phyloP scores from a whole-genome alignment of 2,797 vertebrate genomes.

The Chelon auratus region DNA sequence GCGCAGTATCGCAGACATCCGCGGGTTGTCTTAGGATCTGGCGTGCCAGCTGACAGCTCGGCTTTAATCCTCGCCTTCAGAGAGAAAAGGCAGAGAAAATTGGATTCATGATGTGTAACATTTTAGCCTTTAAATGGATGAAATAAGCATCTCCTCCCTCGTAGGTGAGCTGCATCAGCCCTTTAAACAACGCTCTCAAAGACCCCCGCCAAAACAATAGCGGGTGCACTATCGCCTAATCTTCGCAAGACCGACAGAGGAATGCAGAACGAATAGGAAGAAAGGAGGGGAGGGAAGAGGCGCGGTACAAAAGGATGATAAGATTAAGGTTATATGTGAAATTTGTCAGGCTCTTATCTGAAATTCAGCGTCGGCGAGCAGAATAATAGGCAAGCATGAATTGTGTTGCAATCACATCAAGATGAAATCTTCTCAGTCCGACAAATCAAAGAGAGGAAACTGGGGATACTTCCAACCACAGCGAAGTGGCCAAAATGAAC shows the following conservation, averaged over 20 bases:
- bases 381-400: constrained; percentile 74
- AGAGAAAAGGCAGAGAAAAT: constrained; percentile 81
- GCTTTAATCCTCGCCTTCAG: constrained; percentile 85
- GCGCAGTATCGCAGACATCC: constrained; percentile 73
- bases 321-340: constrained; percentile 83
- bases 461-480: constrained; percentile 60
- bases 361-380: constrained; percentile 75
- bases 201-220: constrained; percentile 81
- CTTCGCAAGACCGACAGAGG: constrained; percentile 50
- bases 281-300: constrained; percentile 54
- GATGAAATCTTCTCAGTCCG: constrained; percentile 75
- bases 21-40: constrained; percentile 79
- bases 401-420: constrained; percentile 64
- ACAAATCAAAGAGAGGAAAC: constrained; percentile 72
- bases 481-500: constrained; percentile 43
- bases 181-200: constrained; percentile 78
- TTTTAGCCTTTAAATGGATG: constrained; percentile 84
- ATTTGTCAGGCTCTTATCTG: constrained; percentile 84
- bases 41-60: constrained; percentile 79
- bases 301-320: constrained; percentile 72
- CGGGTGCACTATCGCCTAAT: constrained; percentile 77
- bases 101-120: constrained; percentile 85
- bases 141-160: constrained; percentile 79
- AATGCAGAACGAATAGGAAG: constrained; percentile 46
- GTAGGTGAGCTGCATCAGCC: constrained; percentile 79